Percentiles rank a stretch among this genome's conserved stretches.
These are phyloP conservation scores for Geotrypetes seraphini DNA, from an alignment of 2,797 vertebrate species.

Conservation along the genomic window DNA sequence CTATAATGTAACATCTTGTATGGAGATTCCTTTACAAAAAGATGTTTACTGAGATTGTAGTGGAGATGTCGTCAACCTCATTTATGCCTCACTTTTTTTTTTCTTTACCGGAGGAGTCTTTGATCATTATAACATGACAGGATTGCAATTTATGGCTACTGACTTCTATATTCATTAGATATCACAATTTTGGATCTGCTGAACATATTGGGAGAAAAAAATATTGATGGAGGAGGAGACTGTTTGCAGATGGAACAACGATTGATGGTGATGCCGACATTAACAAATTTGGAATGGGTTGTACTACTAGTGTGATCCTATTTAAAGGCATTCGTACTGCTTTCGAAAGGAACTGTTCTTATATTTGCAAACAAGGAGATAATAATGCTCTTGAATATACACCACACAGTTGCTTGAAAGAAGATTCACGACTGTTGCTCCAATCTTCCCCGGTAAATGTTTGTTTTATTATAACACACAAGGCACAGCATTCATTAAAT, in stretches of 20 bases:
- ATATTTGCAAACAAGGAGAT: constrained; percentile 76
- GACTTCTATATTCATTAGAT: constrained; percentile 29
- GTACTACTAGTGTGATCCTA: constrained; percentile 81
- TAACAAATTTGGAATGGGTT: constrained; percentile 72
- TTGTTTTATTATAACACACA: too few relatives aligned
- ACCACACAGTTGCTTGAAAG: constrained; percentile 59
- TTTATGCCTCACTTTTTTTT: constrained; percentile 31
- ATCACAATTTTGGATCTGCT: constrained; percentile 27
- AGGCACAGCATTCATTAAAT: too few relatives aligned
- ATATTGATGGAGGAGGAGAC: constrained; percentile 35
- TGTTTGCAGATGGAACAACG: constrained; percentile 37
- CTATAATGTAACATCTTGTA: too few relatives aligned
- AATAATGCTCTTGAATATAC: constrained; percentile 64
- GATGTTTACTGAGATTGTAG: too few relatives aligned
- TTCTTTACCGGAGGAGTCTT: constrained; percentile 45
- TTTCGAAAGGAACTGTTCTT: constrained; percentile 84
- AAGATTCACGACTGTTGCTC: constrained; percentile 69
- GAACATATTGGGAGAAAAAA: constrained; percentile 36
- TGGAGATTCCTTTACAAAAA: too few relatives aligned
- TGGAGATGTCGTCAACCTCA: too few relatives aligned
- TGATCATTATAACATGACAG: constrained; percentile 31
- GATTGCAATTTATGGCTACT: constrained; percentile 40
- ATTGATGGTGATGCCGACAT: constrained; percentile 51
- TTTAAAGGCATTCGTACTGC: constrained; percentile 80
- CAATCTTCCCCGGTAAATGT: constrained; percentile 74